phyloP scores from a whole-genome alignment of 2,888 invertebrate species.

The Lithophane ornitopus region DNA sequence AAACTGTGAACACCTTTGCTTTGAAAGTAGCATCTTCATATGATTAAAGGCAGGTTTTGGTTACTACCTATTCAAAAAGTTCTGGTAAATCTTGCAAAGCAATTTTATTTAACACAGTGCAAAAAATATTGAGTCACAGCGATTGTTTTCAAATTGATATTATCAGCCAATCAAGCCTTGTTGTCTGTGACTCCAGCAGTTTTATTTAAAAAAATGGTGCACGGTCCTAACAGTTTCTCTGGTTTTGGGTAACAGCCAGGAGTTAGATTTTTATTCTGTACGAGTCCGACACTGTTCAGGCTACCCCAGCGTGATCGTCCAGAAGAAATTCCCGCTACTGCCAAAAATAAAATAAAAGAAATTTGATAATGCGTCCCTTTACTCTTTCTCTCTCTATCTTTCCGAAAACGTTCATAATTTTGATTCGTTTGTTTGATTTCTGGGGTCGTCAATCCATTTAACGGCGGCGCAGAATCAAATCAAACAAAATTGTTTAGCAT shows the following conservation, averaged over 20 bases:
- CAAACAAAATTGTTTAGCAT: conserved; percentile 45
- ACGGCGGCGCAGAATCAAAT: conserved; percentile 34
- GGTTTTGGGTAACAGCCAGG: neutral
- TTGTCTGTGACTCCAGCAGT: neutral
- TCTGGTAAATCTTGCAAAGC: conserved; percentile 8
- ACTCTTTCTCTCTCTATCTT: too few relatives aligned
- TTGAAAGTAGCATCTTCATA: neutral
- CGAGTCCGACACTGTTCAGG: neutral
- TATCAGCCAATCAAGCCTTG: neutral
- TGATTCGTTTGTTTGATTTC: conserved; percentile 33
- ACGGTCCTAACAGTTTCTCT: neutral
- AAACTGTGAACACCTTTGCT: neutral
- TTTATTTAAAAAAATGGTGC: neutral
- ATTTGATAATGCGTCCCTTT: too few relatives aligned
- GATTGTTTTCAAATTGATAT: neutral
- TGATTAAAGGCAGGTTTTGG: neutral
- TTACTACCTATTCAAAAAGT: neutral
- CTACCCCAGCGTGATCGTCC: neutral
- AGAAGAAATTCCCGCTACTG: neutral
- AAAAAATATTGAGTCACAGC: neutral
- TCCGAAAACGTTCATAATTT: conserved; percentile 17
- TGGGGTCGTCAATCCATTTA: conserved; percentile 32
- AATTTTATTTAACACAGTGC: conserved; percentile 15
- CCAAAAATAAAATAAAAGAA: conserved; percentile 15
- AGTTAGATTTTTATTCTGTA: neutral